These are phyloP conservation scores for Listronotus oregonensis DNA, from an alignment of 1,140 invertebrate species.

Conservation along the genomic window DNA sequence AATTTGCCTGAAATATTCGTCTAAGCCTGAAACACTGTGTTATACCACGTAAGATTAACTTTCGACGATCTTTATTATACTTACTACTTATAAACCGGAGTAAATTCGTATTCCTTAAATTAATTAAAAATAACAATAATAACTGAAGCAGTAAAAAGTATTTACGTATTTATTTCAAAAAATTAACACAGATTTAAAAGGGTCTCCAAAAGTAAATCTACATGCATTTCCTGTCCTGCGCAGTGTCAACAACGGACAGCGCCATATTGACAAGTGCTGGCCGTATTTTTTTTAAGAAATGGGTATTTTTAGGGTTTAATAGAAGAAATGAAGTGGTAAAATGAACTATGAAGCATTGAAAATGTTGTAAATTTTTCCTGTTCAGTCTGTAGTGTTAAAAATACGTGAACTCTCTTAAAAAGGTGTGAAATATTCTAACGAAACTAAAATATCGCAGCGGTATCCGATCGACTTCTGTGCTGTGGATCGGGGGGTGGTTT, in stretches of 20 bases:
- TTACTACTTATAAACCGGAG: too few species aligned
- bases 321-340: slow-evolving; percentile 26
- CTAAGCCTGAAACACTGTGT: too few species aligned
- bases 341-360: slow-evolving; percentile 29
- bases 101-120: too few species aligned
- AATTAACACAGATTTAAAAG: slow-evolving; percentile 5
- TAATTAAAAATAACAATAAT: too few species aligned
- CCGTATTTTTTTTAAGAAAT: slow-evolving; percentile 43
- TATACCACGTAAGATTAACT: too few species aligned
- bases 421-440: slow-evolving; percentile 13
- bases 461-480: slow-evolving; percentile 8
- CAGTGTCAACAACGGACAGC: slow-evolving; percentile 39
- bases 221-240: slow-evolving; percentile 47
- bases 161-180: too few species aligned
- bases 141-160: too few species aligned
- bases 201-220: slow-evolving; percentile 1
- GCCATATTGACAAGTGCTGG: slow-evolving; percentile 53
- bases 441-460: slow-evolving; percentile 9
- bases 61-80: too few species aligned
- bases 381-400: slow-evolving; percentile 4
- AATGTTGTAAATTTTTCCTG: slow-evolving; percentile 4
- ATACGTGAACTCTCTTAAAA: neutral
- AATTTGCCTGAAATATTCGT: too few species aligned
- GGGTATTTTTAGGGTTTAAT: slow-evolving; percentile 41
- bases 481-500: slow-evolving; percentile 23